These are phyloP conservation scores for Ischnura elegans DNA, from an alignment of 2,888 invertebrate species.

Conservation along the genomic window DNA sequence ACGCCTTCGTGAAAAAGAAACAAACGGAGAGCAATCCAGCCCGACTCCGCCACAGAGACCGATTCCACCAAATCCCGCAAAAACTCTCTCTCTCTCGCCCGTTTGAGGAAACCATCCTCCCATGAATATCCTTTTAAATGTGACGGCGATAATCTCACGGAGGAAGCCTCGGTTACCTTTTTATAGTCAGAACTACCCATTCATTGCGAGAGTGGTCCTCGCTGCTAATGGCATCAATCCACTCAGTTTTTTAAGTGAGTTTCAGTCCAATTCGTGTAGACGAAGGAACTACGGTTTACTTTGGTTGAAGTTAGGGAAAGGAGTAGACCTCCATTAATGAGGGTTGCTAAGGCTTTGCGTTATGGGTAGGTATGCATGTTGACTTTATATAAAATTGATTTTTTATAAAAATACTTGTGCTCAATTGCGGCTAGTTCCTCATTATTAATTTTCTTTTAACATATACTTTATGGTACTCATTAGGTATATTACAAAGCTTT, in stretches of 20 bases:
- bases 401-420: no score
- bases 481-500: no score
- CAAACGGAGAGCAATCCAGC: not conserved
- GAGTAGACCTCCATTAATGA: not conserved
- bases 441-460: no score
- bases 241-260: no score
- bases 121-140: slow-evolving; percentile 1
- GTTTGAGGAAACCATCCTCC: not conserved
- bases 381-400: no score
- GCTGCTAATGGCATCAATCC: not conserved
- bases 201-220: not conserved
- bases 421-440: no score
- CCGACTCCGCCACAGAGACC: not conserved
- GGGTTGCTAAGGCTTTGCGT: no score
- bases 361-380: no score
- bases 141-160: not conserved
- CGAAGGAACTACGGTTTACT: not conserved
- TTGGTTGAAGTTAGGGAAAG: not conserved
- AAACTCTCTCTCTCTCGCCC: not conserved
- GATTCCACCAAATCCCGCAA: slow-evolving; percentile 9
- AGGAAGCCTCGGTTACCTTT: not conserved
- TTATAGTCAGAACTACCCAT: not conserved
- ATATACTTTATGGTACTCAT: no score
- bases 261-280: no score
- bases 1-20: not conserved